Base-by-base conservation (phyloP, 2,888 invertebrate genomes). In the Drosophila bunnanda region DNA sequence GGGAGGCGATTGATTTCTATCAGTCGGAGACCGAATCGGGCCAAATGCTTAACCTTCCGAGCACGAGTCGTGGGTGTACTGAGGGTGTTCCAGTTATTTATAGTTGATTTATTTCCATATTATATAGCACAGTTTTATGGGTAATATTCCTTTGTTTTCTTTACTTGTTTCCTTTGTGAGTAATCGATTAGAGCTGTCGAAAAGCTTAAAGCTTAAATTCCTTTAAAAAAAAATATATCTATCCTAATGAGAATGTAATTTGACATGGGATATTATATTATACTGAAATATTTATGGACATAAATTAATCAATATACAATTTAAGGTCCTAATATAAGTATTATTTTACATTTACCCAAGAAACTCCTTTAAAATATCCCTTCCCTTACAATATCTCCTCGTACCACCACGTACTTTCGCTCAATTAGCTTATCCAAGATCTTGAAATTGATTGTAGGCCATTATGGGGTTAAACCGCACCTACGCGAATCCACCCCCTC, bases 1-100 rank as follows among this genome's bases (percentile, higher is more conserved):
- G 56, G 41, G 10, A 22, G 57, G 30, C 69, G 70, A 68, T 68
- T 67, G 66, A 67, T 67, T 67, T 54, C 30, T 32, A 67, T 67
- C 66, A 55, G 32, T 20, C 38, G 22, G 54, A 34, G 5, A 17
- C 12, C 3, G 10, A 44, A 34, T 36, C 34, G 25, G 4, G 22
- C 5, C 15, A 44, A 28, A 20, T 12, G 17, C 22, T 25, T 39
- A 60, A 46, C 38, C 61, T 48, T 20, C 22, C 10, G 0, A 15
- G 13, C 48, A 20, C 32, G 50, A 32, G 50, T 32, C 8, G 20
- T 2, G 20, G 15, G 15, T n/a, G n/a, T 12, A 2, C 5, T 22
- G 12, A 1, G n/a, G n/a, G 10, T 30, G 1, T 13, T 13, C 20
- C 13, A 13, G 32, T 15, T 32, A 50, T 50, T 34, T 50, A 32